Conservation (phyloP, 2,113 vertebrate genomes). For the Cololabis saira region DNA sequence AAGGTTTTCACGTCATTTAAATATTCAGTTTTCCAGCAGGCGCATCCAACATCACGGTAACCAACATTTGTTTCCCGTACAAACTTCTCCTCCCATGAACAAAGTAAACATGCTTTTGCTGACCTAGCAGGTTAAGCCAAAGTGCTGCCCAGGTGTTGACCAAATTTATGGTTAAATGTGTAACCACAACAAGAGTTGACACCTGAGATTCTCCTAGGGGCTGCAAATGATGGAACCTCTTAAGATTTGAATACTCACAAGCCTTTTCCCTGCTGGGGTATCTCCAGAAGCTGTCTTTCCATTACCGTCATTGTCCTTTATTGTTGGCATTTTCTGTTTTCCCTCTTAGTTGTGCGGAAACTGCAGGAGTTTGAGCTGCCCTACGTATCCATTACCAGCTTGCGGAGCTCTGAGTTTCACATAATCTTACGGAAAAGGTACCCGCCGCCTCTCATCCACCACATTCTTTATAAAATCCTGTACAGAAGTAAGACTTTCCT, state of each 20-base stretch:
- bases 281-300: conserved; percentile 38
- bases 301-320: conserved; percentile 37
- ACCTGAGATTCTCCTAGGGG: conserved; percentile 10
- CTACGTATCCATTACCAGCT: conserved; percentile 94
- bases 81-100: background rate
- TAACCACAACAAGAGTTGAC: conserved; percentile 34
- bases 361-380: conserved; percentile 99
- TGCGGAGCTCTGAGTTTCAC: conserved; percentile 90
- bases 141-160: background rate
- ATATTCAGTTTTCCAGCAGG: too few species aligned
- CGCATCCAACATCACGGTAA: too few species aligned
- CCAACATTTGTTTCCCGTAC: background rate
- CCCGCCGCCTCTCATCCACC: conserved; percentile 29
- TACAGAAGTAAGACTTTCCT: background rate
- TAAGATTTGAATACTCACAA: background rate
- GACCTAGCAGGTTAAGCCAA: conserved; percentile 8
- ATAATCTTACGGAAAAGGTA: conserved; percentile 98
- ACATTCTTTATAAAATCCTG: background rate
- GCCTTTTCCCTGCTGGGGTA: conserved; percentile 23
- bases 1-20: too few species aligned
- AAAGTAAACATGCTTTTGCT: background rate
- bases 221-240: conserved; percentile 34
- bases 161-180: conserved; percentile 15
- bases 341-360: conserved; percentile 90
- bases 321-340: conserved; percentile 37